Evolutionary conservation across 23 tunicate genomes (phyloP).

Genomic region (Pegea sp.): DNA sequence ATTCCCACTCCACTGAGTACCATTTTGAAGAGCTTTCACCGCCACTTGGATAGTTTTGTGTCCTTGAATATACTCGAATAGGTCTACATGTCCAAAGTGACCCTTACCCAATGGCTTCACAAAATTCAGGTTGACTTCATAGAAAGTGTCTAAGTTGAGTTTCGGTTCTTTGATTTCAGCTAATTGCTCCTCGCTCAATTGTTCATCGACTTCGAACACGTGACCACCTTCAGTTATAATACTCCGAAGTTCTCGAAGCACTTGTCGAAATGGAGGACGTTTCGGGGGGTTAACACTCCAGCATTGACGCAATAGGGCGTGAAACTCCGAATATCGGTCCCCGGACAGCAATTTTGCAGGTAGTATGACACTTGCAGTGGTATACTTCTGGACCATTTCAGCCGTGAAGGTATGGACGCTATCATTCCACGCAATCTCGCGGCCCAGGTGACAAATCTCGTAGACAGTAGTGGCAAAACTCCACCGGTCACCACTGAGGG

Average conservation of each 20-base stretch:
- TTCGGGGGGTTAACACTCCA: constrained; percentile 21
- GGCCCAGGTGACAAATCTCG: constrained; percentile 37
- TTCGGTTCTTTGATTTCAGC: neutral
- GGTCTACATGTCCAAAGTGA: constrained; percentile 60
- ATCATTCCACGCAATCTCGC: neutral
- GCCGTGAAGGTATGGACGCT: constrained; percentile 3
- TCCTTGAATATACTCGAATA: constrained; percentile 18
- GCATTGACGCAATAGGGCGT: too few relatives aligned
- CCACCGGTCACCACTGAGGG: constrained; percentile 34
- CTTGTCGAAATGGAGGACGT: constrained; percentile 45
- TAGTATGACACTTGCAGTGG: neutral
- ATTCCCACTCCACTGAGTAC: constrained; percentile 2
- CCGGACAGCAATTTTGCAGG: neutral
- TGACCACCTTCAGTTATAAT: constrained; percentile 3
- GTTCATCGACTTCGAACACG: neutral
- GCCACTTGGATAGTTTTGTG: constrained; percentile 28
- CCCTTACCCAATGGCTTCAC: constrained; percentile 37
- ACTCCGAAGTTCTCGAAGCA: constrained; percentile 52
- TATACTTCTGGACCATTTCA: neutral
- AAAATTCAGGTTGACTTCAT: constrained; percentile 29
- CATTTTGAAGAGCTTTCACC: constrained; percentile 13
- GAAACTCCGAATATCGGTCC: too few relatives aligned
- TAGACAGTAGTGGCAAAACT: constrained; percentile 73
- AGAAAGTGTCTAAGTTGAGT: constrained; percentile 31
- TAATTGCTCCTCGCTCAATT: neutral